These are phyloP conservation scores for Bubo scandiacus DNA, from an alignment of 2,113 vertebrate genomes.

Conservation along the genomic window DNA sequence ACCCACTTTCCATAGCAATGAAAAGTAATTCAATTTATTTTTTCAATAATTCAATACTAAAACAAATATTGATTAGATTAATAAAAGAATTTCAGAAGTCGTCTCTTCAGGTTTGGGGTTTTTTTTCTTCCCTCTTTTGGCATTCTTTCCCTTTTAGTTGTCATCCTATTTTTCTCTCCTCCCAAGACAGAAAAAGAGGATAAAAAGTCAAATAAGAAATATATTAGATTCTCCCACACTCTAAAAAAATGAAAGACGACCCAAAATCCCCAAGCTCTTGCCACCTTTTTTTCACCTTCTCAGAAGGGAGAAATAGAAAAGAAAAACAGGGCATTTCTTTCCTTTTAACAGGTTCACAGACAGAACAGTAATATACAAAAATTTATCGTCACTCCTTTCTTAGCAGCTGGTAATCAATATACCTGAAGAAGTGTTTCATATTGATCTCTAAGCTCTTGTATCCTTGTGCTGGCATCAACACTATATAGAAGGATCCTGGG, in stretches of 20 bases:
- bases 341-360: neutral
- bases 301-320: neutral
- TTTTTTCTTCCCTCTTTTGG: neutral
- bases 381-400: neutral
- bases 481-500: neutral
- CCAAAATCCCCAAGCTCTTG: neutral
- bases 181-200: neutral
- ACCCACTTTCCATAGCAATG: neutral
- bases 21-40: neutral
- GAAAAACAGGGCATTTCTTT: neutral
- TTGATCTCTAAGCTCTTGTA: neutral
- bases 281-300: neutral
- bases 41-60: neutral
- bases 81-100: neutral
- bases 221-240: neutral
- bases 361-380: neutral
- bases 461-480: neutral
- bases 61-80: neutral
- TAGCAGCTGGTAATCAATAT: constrained; percentile 7
- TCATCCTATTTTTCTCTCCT: neutral
- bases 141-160: neutral
- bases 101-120: neutral
- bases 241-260: neutral
- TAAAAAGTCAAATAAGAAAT: neutral
- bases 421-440: constrained; percentile 21